Base-by-base conservation (phyloP, 1,140 invertebrate genomes). In the Drosophila pallidifrons region DNA sequence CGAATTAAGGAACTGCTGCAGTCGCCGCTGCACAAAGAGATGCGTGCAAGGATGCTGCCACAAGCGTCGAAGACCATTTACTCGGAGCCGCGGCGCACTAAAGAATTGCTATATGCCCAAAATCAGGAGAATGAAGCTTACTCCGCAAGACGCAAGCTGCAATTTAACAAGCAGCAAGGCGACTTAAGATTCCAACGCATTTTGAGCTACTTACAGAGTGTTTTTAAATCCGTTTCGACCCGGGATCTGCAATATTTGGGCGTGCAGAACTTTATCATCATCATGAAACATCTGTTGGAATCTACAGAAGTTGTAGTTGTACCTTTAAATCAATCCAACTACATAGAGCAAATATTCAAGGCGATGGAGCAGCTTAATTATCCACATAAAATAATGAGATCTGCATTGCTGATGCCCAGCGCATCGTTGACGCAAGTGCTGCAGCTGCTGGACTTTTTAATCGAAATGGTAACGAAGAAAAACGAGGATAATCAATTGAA, bases 181-280 rank as follows among this genome's bases (percentile, higher is more conserved):
- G 8, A 5, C 3, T 15, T 28, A n/a, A 57, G 32, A 1, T 15
- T 52, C 1, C 3, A 25, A 4, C 51, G 68, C n/a, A 30, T 57
- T 25, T 10, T 16, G 11, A 25, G 11, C 0, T 71, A 71, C 2
- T 7, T 65, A 1, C 28, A 35, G 10, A 54, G 15, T 16, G 61
- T 5, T 0, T 58, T 72, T 45, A 32, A 30, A 38, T 20, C 8
- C 35, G 70, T 68, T 1, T 10, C 46, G 0, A 52, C 66, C 2
- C 32, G 10, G 6, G 75, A 76, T 20, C 5, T 85, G 4, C 49
- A 52, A 5, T 47, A 60, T 25, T 15, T 78, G 15, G 64, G 30
- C 3, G 54, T 78, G 28, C 30, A 63, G 10, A 82, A 86, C 49
- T 70, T 86, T 58, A 43, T 86, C 6, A 75, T 25, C 16, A 61